Percentiles rank a stretch among this genome's conserved stretches.
Evolutionary conservation across 2,888 invertebrate species (phyloP).

Genomic region (Eremobia ochroleuca): DNA sequence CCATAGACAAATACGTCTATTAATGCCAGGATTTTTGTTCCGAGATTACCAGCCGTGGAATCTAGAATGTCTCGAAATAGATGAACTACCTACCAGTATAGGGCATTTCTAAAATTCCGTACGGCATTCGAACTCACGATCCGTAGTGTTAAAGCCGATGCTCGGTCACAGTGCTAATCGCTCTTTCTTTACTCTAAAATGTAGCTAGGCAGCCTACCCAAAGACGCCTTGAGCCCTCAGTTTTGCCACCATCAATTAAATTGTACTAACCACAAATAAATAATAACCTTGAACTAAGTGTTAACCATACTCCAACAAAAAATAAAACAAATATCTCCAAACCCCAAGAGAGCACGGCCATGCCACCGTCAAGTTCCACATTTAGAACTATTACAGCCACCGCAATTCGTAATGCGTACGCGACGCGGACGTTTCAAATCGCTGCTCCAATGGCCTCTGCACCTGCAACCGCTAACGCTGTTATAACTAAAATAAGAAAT

Average conservation of each 20-base stretch:
- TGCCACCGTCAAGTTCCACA: background rate
- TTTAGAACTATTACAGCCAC: constrained; percentile 3
- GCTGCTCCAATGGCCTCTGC: constrained; percentile 57
- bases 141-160: background rate
- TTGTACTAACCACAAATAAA: background rate
- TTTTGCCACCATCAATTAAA: background rate
- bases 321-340: background rate
- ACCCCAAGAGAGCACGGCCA: background rate
- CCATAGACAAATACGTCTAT: background rate
- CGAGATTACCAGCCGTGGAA: background rate
- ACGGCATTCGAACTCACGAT: background rate
- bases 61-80: no score
- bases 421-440: constrained; percentile 9
- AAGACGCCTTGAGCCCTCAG: background rate
- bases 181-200: no score
- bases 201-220: no score
- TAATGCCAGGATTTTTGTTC: background rate
- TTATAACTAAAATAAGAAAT: constrained; percentile 52
- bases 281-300: constrained; percentile 13
- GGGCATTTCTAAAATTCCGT: background rate
- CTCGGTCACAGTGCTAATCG: background rate
- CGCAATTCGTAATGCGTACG: background rate
- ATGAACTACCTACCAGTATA: background rate
- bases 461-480: constrained; percentile 47
- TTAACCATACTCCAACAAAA: background rate